phyloP scores from a whole-genome alignment of 2,888 invertebrate species.

The Nephrotoma flavescens region DNA sequence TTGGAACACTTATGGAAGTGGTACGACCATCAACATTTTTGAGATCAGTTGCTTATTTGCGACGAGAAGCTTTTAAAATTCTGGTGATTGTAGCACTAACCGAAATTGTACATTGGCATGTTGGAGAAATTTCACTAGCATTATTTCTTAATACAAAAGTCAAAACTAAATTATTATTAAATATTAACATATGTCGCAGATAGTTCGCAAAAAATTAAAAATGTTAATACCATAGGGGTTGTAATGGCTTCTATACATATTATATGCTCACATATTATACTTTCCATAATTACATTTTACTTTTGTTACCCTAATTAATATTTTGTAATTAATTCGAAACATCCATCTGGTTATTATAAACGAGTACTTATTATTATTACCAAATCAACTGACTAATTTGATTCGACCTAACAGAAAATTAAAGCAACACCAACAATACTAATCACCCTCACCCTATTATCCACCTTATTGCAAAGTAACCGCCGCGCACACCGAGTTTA shows the following conservation, averaged over 20 bases:
- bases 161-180: not conserved
- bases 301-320: not conserved
- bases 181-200: not conserved
- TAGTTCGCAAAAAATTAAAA: not conserved
- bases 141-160: too few species aligned
- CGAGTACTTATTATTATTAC: not conserved
- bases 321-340: not conserved
- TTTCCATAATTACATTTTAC: not conserved
- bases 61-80: too few species aligned
- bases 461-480: too few species aligned
- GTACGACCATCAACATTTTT: too few species aligned
- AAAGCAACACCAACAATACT: not conserved
- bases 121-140: too few species aligned
- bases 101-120: too few species aligned
- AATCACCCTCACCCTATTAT: not conserved
- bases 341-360: not conserved
- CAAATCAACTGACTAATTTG: not conserved
- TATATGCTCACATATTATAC: not conserved
- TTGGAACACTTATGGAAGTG: too few species aligned
- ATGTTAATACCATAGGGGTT: not conserved
- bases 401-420: not conserved
- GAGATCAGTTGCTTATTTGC: too few species aligned
- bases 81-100: too few species aligned
- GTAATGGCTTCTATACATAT: not conserved
- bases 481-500: too few species aligned